A percentile compares a stretch with the other conserved stretches of the same genome.
These are phyloP conservation scores for Nymphalis io DNA, from an alignment of 1,140 invertebrate species.

Conservation along the genomic window DNA sequence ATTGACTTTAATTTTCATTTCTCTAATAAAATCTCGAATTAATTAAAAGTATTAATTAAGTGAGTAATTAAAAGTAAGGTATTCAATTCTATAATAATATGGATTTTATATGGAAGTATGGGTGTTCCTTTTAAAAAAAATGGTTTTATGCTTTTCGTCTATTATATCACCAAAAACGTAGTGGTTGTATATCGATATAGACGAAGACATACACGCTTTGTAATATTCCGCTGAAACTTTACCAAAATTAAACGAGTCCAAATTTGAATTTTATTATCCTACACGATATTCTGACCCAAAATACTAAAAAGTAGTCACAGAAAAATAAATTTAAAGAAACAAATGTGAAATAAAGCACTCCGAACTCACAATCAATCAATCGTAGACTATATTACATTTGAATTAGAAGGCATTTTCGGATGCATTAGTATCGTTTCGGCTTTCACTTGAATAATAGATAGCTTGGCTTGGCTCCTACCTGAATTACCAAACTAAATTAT, in stretches of 20 bases:
- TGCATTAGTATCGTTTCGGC: conserved; percentile 28
- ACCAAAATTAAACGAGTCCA: not conserved
- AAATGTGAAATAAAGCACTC: conserved; percentile 29
- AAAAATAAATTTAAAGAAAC: conserved; percentile 34
- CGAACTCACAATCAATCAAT: conserved; percentile 14
- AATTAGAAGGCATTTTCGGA: conserved; percentile 26
- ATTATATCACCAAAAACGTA: too few species aligned
- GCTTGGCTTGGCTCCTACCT: conserved; percentile 33
- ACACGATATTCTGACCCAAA: conserved; percentile 10
- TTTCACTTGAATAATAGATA: conserved; percentile 39
- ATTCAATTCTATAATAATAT: too few species aligned
- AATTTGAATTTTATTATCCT: not conserved
- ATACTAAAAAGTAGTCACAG: conserved; percentile 31
- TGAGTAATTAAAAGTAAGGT: too few species aligned
- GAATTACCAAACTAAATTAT: conserved; percentile 44
- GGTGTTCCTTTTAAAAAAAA: too few species aligned
- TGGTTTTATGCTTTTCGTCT: too few species aligned
- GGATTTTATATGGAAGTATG: too few species aligned
- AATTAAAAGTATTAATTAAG: too few species aligned
- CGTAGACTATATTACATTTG: conserved; percentile 33
- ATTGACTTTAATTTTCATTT: too few species aligned
- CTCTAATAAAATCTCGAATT: too few species aligned
- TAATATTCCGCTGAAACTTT: not conserved
- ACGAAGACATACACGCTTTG: too few species aligned
- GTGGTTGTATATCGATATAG: too few species aligned